phyloP scores from a whole-genome alignment of 1,140 invertebrate genomes.

The Mycetomoellerius zeteki region DNA sequence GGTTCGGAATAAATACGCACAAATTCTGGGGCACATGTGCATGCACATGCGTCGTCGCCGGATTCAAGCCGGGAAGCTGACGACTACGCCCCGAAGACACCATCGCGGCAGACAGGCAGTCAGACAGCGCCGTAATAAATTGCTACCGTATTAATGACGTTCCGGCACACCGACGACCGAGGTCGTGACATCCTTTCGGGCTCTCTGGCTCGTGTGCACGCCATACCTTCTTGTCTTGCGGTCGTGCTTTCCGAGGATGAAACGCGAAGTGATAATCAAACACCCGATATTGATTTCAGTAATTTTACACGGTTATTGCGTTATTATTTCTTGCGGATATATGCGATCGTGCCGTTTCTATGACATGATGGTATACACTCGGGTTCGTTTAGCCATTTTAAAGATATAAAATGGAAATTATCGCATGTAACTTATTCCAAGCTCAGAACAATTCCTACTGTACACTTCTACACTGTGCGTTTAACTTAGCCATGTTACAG shows the following conservation, averaged over 20 bases:
- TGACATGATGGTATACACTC: conserved; percentile 1
- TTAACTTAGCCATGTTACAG: no score
- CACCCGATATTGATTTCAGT: conserved; percentile 51
- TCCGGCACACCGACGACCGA: conserved; percentile 76
- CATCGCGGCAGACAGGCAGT: conserved; percentile 76
- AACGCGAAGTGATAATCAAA: conserved; percentile 69
- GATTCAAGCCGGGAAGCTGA: conserved; percentile 65
- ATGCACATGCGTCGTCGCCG: conserved; percentile 43
- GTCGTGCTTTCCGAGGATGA: conserved; percentile 54
- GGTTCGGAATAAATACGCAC: neutral
- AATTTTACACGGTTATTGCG: conserved; percentile 51
- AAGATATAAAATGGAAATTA: conserved; percentile 13
- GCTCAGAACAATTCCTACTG: no score
- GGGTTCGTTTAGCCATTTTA: neutral
- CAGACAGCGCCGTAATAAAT: conserved; percentile 84
- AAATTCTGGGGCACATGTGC: conserved; percentile 14
- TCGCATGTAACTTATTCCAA: neutral
- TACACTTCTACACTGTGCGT: no score
- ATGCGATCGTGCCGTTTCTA: conserved; percentile 32
- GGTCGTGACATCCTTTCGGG: conserved; percentile 75
- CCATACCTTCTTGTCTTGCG: conserved; percentile 61
- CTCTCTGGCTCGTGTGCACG: conserved; percentile 60
- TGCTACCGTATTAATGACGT: conserved; percentile 85
- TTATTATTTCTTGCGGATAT: conserved; percentile 45
- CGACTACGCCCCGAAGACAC: conserved; percentile 77